These are phyloP conservation scores for Theropithecus gelada DNA, from an alignment of 2,113 vertebrate species.

Conservation along the genomic window DNA sequence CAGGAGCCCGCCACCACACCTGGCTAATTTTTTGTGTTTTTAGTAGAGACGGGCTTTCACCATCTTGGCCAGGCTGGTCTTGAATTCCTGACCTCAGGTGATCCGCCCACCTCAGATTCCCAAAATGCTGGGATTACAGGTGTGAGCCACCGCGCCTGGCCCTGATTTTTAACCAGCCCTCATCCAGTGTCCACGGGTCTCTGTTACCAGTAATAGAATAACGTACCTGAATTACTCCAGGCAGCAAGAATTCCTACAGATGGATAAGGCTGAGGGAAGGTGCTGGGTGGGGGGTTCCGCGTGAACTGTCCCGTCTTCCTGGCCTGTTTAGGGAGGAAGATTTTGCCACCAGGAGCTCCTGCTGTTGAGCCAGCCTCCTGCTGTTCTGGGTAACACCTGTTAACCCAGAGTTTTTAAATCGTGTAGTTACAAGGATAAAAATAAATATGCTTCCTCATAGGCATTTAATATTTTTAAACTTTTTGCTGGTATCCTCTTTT, in stretches of 20 bases:
- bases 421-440: neutral
- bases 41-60: too few species aligned
- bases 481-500: neutral
- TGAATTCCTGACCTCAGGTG: too few species aligned
- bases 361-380: neutral
- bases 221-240: neutral
- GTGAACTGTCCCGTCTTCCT: fast-evolving
- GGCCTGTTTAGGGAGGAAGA: too few species aligned
- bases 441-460: neutral
- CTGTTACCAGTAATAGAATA: neutral
- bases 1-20: fast-evolving
- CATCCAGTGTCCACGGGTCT: fast-evolving
- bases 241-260: neutral
- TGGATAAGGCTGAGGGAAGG: too few species aligned
- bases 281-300: fast-evolving
- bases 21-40: too few species aligned
- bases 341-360: neutral
- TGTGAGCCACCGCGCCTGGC: too few species aligned
- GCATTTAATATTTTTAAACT: neutral
- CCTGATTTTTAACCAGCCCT: neutral
- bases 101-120: too few species aligned
- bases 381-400: fast-evolving
- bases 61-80: too few species aligned
- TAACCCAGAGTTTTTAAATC: neutral
- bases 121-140: too few species aligned